phyloP scores from a whole-genome alignment of 2,113 vertebrate species.

The Aspiorhynchus laticeps region DNA sequence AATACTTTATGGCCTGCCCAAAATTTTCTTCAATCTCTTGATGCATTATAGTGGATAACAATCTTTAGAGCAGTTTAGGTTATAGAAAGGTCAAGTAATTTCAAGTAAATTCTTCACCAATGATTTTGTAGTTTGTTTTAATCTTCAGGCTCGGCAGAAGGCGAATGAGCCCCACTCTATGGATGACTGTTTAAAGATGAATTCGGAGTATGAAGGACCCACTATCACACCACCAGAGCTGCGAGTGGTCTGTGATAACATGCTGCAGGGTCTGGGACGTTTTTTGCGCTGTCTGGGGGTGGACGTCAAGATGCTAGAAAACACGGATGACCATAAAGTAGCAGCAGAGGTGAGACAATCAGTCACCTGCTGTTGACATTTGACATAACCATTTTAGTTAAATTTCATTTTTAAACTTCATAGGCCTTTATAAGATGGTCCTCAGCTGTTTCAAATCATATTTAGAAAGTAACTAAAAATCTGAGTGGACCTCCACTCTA shows the following conservation, averaged over 20 bases:
- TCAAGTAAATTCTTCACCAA: not conserved
- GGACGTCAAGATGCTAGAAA: constrained; percentile 80
- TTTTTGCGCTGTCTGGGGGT: constrained; percentile 85
- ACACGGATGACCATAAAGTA: constrained; percentile 79
- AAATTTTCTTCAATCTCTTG: not conserved
- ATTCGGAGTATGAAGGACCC: constrained; percentile 46
- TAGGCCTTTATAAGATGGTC: not conserved
- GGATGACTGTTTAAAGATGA: not conserved
- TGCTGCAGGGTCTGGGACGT: constrained; percentile 87
- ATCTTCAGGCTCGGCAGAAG: constrained; percentile 20
- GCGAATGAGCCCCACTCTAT: constrained; percentile 52
- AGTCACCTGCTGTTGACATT: not conserved
- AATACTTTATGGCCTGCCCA: not conserved
- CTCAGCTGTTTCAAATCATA: not conserved
- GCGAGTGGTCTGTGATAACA: constrained; percentile 85
- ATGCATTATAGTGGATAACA: not conserved
- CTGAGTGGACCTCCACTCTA: not conserved
- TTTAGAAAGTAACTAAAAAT: not conserved
- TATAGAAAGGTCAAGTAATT: not conserved
- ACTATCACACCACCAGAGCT: constrained; percentile 74
- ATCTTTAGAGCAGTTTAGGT: not conserved
- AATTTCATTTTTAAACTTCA: not conserved
- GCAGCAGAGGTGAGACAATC: constrained; percentile 79
- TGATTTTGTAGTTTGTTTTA: not conserved
- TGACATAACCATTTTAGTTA: not conserved